Percentiles rank a stretch among this genome's conserved stretches.
These are phyloP conservation scores for Neopipo cinnamomea DNA, from an alignment of 2,113 vertebrate species.

Conservation along the genomic window DNA sequence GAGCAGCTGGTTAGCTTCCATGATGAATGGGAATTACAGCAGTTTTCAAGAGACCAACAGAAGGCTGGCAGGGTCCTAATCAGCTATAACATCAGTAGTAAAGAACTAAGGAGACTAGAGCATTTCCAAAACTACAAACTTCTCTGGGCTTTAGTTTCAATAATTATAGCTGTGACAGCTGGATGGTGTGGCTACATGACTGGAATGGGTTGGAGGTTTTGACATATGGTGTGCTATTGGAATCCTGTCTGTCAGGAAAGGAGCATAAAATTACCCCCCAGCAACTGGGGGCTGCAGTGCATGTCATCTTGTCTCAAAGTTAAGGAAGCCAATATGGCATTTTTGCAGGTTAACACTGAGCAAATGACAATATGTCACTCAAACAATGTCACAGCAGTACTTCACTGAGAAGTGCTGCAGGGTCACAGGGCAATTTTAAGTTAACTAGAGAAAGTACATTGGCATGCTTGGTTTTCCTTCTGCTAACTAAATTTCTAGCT, in stretches of 20 bases:
- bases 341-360: conserved; percentile 42
- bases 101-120: conserved; percentile 78
- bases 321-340: conserved; percentile 11
- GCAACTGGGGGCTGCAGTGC: background rate
- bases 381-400: background rate
- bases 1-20: conserved; percentile 73
- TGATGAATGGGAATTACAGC: conserved; percentile 78
- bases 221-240: conserved; percentile 71
- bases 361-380: conserved; percentile 35
- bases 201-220: conserved; percentile 68
- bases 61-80: conserved; percentile 77
- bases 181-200: conserved; percentile 71
- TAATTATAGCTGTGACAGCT: conserved; percentile 76
- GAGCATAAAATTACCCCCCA: conserved; percentile 57
- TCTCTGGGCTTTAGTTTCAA: conserved; percentile 62
- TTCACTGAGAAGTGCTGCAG: background rate
- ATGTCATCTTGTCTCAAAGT: conserved; percentile 8
- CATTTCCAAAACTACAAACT: conserved; percentile 67
- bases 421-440: background rate
- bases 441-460: background rate
- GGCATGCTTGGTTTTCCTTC: background rate
- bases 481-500: background rate
- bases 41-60: conserved; percentile 79
- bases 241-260: conserved; percentile 60
- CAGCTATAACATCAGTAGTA: conserved; percentile 78